Base-by-base conservation (phyloP, 2,797 vertebrate genomes). In the Mormyrops boulengeri region DNA sequence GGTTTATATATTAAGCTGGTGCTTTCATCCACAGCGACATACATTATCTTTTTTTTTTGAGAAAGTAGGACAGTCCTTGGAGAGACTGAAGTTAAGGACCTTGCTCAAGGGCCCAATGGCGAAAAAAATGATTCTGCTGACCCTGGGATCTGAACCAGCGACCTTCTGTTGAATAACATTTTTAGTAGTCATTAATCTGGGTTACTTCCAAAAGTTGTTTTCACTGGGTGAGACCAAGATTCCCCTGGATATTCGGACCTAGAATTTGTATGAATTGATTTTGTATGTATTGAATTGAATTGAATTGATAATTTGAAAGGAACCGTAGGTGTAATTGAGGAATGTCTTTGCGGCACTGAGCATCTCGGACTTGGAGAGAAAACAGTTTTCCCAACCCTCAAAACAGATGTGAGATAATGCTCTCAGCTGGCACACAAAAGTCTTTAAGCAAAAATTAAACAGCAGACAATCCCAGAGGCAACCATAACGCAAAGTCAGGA, bases 381-480 rank as follows among this genome's bases (percentile, higher is more conserved):
- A 85, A 47, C 55, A 52, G 66, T 0, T 41, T 1, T 41, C 41
- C 53, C 38, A 26, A 11, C 7, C 69, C 5, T 73, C 17, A 12
- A 73, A 30, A 88, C 38, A 62, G 88, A 66, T 77, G 34, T 69
- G 69, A 84, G 57, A 7, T 2, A 3, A 1, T n/a, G 6, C 47
- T 53, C 62, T 87, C 7, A 22, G 7, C 57, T 9, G 57, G 8
- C 7, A 12, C 85, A 82, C n/a, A 9, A 57, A n/a, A 60, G 41
- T 26, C 62, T 88, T 84, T 50, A 80, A 66, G 14, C n/a, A 44
- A 38, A 66, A 77, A 88, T 89, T 77, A 86, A 91, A 89, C 22
- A 44, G 38, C n/a, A 11, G 30, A 47, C 73, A 41, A 69, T 89
- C 85, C 2, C 88, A 6, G 6, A 9, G 66, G 55, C 26, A 66